These are phyloP conservation scores for Sarcophaga subvicina DNA, from an alignment of 2,888 invertebrate genomes.

Conservation along the genomic window DNA sequence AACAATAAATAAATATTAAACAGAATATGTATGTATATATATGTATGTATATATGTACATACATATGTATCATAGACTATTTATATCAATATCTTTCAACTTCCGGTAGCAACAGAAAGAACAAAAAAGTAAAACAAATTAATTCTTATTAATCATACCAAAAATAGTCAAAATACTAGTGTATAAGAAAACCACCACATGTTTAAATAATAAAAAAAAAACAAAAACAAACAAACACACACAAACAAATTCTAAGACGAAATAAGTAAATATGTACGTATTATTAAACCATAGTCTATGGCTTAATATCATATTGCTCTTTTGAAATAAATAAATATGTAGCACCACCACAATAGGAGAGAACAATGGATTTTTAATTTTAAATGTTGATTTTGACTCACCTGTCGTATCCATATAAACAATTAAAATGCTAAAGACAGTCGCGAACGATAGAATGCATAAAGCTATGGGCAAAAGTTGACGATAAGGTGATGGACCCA, in stretches of 20 bases:
- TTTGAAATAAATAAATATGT: no score
- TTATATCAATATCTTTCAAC: background rate
- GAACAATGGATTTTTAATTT: background rate
- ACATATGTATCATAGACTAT: background rate
- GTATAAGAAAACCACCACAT: slow-evolving; percentile 10
- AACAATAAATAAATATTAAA: no score
- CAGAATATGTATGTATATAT: no score
- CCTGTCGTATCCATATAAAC: slow-evolving; percentile 92
- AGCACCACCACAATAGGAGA: no score
- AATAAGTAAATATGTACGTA: slow-evolving; percentile 15
- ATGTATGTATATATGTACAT: no score
- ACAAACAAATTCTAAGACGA: background rate
- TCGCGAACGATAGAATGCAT: slow-evolving; percentile 90
- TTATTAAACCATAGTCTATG: no score
- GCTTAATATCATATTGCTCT: no score
- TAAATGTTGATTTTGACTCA: slow-evolving; percentile 78
- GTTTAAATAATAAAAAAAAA: slow-evolving; percentile 23
- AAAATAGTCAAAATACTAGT: background rate
- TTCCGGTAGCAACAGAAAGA: slow-evolving; percentile 22
- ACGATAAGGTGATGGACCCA: slow-evolving; percentile 81
- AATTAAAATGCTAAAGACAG: slow-evolving; percentile 89
- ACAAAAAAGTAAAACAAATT: background rate
- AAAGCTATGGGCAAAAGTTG: slow-evolving; percentile 86
- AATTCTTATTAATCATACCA: slow-evolving; percentile 35
- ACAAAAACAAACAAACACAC: background rate